Conservation (phyloP, 2,113 vertebrate species). For the Agelaius tricolor region DNA sequence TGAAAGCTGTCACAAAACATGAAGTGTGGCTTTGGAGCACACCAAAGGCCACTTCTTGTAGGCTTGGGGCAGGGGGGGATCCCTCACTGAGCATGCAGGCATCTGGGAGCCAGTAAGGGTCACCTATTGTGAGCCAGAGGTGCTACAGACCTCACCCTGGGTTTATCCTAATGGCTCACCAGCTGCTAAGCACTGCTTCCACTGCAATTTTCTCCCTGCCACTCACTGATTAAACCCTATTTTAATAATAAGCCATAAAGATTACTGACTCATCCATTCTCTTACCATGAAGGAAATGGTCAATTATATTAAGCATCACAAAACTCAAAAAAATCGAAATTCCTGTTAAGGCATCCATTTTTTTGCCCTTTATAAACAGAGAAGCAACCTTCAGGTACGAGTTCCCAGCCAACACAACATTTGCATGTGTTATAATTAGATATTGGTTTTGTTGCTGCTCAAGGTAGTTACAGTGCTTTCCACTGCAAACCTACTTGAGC, state of each 20-base stretch:
- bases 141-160: neutral
- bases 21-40: neutral
- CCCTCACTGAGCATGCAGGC: accelerated
- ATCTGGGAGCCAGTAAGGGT: neutral
- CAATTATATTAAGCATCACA: neutral
- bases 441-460: slow-evolving; percentile 75
- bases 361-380: neutral
- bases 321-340: neutral
- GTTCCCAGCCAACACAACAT: slow-evolving; percentile 70
- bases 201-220: neutral
- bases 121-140: neutral
- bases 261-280: neutral
- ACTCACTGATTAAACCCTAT: neutral
- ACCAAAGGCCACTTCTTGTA: neutral
- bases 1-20: neutral
- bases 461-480: slow-evolving; percentile 72
- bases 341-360: slow-evolving; percentile 7
- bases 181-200: neutral
- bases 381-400: slow-evolving; percentile 26
- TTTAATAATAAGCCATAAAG: neutral
- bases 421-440: slow-evolving; percentile 76
- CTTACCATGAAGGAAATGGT: neutral
- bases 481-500: slow-evolving; percentile 13
- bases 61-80: neutral
- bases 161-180: neutral